A percentile compares a stretch with the other conserved stretches of the same genome.
phyloP scores from a whole-genome alignment of 2,888 invertebrate genomes.

The Pomacea canaliculata region DNA sequence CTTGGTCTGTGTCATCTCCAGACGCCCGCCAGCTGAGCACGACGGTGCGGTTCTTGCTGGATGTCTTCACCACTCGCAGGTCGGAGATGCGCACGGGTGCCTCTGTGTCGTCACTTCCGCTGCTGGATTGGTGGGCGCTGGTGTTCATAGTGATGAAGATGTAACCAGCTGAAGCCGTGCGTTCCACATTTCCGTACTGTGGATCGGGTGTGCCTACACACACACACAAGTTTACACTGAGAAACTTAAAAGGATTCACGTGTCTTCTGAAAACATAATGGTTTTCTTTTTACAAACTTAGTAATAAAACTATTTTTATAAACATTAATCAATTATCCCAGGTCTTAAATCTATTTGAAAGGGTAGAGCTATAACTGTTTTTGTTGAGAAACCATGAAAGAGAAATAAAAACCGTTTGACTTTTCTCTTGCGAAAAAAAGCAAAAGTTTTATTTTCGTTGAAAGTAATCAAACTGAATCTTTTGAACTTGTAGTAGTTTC shows the following conservation, averaged over 20 bases:
- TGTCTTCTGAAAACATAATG: no score
- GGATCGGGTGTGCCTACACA: constrained; percentile 3
- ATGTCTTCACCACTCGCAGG: constrained; percentile 42
- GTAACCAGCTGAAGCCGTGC: constrained; percentile 14
- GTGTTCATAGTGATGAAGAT: not conserved
- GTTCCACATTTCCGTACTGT: not conserved
- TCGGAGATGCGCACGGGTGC: constrained; percentile 41
- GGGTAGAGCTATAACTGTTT: no score
- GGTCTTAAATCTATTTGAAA: no score
- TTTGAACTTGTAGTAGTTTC: no score
- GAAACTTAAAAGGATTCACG: not conserved
- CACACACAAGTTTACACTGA: not conserved
- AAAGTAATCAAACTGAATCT: no score
- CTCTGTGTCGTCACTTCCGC: constrained; percentile 13
- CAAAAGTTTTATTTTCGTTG: no score
- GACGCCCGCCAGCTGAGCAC: constrained; percentile 53
- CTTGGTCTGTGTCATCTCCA: constrained; percentile 51
- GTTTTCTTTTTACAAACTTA: no score
- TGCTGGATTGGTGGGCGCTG: not conserved
- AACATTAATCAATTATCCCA: no score
- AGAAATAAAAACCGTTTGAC: no score
- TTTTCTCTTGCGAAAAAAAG: no score
- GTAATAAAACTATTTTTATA: no score
- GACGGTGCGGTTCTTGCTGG: constrained; percentile 37
- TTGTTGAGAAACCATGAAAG: no score